Evolutionary conservation across 2,888 invertebrate species (phyloP), one percentile per base, ranked within the genome.

Genomic region (Eupithecia centaureata): DNA sequence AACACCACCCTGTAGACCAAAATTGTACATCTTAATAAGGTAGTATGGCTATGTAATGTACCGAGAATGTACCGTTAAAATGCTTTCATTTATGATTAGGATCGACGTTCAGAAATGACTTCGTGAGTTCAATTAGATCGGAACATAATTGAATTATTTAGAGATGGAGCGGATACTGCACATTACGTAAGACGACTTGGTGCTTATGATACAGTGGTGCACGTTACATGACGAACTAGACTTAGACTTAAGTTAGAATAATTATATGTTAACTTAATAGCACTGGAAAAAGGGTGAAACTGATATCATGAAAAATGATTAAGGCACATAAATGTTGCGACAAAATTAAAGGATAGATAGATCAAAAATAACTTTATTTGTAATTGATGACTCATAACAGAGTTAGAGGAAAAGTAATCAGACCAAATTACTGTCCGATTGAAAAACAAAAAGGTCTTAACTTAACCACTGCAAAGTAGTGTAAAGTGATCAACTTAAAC

Each of bases 121-220:
- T 73, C 71, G 70, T 69, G 71, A 71, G 71, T 71, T 68, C 61
- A 70, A 68, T 70, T 67, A 68, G 64, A 71, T 65, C 57, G 63
- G 61, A 47, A 68, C 70, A 63, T 75, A 73, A 76, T 74, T 76
- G 73, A 74, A 72, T 72, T 69, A 70, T 76, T 73, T 71, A 60
- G 61, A 71, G 66, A 73, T 71, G 47, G 59, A 68, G 28, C 72
- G 74, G 74, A 74, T 76, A 70, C 67, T 64, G 70, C 69, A 71
- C 70, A 63, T 73, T 75, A 73, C 42, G 62, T 71, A 75, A 75
- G 22, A n/a, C n/a, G n/a, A n/a, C 27, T 67, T 32, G 32, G n/a
- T 33, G 18, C 18, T 62, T n/a, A 12, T 15, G 5, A 62, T 7
- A 35, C 13, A 35, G 25, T 27, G 52, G 52, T 33, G 28, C 2